Evolutionary conservation across 2,113 vertebrate genomes (phyloP).

Genomic region (Hippotragus niger): DNA sequence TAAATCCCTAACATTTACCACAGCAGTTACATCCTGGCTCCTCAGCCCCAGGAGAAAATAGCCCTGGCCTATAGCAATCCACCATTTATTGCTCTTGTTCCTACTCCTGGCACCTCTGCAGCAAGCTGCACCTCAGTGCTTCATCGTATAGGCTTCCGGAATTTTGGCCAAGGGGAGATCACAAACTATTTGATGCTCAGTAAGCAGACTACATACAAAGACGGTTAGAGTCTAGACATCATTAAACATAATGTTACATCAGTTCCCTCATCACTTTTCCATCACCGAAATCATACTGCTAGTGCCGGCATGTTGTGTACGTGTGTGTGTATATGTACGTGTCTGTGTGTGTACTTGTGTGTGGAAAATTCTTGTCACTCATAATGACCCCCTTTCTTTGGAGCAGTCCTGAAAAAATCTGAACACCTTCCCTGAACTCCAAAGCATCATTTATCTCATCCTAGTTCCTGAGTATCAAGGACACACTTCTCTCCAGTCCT

Average conservation of each 20-base stretch:
- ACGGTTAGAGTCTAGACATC: neutral
- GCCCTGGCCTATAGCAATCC: neutral
- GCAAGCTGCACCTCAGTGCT: neutral
- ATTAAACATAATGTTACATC: neutral
- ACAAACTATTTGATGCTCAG: neutral
- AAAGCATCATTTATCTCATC: neutral
- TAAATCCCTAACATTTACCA: neutral
- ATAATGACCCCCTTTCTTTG: neutral
- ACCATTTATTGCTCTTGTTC: neutral
- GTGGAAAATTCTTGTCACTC: neutral
- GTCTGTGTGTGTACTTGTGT: neutral
- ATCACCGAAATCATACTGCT: neutral
- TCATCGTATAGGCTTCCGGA: neutral
- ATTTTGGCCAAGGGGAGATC: neutral
- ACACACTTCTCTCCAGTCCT: neutral
- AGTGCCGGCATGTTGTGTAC: neutral
- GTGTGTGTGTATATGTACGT: neutral
- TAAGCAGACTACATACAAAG: neutral
- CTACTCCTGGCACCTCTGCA: neutral
- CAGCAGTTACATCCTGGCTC: too few relatives aligned
- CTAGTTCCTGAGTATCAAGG: neutral
- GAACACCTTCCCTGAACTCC: neutral
- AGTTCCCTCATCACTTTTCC: neutral
- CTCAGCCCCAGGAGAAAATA: neutral
- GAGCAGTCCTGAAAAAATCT: neutral